Evolutionary conservation across 2,797 vertebrate species (phyloP).

Genomic region (Darevskia mixta): DNA sequence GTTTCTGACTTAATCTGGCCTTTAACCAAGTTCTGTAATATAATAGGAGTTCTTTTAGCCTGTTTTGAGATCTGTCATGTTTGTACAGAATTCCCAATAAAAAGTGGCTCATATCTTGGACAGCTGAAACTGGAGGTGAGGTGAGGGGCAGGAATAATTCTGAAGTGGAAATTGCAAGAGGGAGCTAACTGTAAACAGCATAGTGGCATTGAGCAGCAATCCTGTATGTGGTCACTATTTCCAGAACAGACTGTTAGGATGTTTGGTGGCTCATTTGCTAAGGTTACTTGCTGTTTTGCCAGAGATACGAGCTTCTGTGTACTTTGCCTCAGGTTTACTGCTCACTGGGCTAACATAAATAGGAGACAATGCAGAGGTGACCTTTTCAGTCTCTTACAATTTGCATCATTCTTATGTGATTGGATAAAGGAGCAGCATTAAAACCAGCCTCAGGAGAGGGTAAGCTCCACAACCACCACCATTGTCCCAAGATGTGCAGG

Average conservation of each 20-base stretch:
- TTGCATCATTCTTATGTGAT: constrained; percentile 65
- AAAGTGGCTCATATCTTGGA: constrained; percentile 16
- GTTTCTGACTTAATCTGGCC: background rate
- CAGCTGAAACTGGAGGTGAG: background rate
- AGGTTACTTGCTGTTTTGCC: constrained; percentile 17
- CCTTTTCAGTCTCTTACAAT: constrained; percentile 70
- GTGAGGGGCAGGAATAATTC: background rate
- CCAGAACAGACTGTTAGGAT: background rate
- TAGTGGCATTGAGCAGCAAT: background rate
- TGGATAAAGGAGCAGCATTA: constrained; percentile 58
- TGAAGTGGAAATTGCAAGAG: background rate
- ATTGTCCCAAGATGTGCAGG: constrained; percentile 29
- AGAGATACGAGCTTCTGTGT: constrained; percentile 37
- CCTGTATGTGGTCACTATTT: constrained; percentile 2
- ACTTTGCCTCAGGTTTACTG: constrained; percentile 57
- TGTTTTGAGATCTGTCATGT: background rate
- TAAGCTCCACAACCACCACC: background rate
- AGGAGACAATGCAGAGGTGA: constrained; percentile 60
- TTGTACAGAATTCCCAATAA: constrained; percentile 29
- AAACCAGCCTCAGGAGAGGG: constrained; percentile 41
- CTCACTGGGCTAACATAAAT: constrained; percentile 53
- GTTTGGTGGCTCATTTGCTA: background rate
- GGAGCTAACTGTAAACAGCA: background rate
- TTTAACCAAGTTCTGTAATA: background rate
- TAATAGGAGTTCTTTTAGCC: background rate